phyloP scores from a whole-genome alignment of 2,888 invertebrate genomes.

The Eupithecia inturbata region DNA sequence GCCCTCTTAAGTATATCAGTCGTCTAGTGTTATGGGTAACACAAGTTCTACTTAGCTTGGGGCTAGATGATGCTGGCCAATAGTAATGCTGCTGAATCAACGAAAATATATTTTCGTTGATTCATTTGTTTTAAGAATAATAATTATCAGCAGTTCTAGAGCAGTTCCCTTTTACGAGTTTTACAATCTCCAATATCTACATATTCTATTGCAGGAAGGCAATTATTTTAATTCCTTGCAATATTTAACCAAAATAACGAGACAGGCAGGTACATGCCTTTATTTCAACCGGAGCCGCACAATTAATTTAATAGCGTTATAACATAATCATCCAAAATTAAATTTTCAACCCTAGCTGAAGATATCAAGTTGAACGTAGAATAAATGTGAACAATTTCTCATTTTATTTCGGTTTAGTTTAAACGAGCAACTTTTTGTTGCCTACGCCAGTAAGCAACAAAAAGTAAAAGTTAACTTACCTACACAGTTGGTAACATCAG shows the following conservation, averaged over 20 bases:
- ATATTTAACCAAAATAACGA: conserved; percentile 33
- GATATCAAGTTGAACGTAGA: conserved; percentile 80
- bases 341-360: conserved; percentile 76
- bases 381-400: conserved; percentile 82
- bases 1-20: too few relatives aligned
- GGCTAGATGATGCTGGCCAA: too few relatives aligned
- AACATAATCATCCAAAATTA: conserved; percentile 76
- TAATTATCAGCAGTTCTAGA: too few relatives aligned
- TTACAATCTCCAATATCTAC: not conserved
- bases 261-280: conserved; percentile 24
- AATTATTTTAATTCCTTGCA: conserved; percentile 26
- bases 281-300: conserved; percentile 45
- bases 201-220: not conserved
- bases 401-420: conserved; percentile 56
- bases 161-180: too few relatives aligned
- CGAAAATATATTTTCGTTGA: too few relatives aligned
- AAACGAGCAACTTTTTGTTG: conserved; percentile 12
- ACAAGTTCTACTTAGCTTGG: too few relatives aligned
- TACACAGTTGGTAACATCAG: too few relatives aligned
- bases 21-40: too few relatives aligned
- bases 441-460: too few relatives aligned
- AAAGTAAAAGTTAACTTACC: too few relatives aligned
- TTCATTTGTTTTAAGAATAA: too few relatives aligned
- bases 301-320: conserved; percentile 77
- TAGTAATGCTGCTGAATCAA: too few relatives aligned